Evolutionary conservation across 2,888 invertebrate species (phyloP).

Genomic region (Drosophila eohydei): DNA sequence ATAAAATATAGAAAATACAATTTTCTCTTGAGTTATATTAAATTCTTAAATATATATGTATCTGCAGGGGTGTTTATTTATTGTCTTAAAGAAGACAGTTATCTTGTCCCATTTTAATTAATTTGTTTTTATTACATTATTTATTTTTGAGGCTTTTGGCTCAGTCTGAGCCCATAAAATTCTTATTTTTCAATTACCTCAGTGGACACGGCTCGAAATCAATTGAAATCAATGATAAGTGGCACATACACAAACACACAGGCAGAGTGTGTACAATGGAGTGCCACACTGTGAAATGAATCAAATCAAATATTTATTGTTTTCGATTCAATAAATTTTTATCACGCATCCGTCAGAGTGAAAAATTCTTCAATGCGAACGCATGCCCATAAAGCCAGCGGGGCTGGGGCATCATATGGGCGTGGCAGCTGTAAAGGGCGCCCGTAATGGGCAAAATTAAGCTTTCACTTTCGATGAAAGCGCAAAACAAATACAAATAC

Average conservation of each 20-base stretch:
- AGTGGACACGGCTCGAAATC: conserved; percentile 55
- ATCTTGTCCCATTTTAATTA: conserved; percentile 3
- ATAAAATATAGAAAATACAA: neutral
- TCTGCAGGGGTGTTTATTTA: neutral
- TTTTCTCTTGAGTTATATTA: neutral
- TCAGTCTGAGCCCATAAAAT: conserved; percentile 25
- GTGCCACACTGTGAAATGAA: conserved; percentile 61
- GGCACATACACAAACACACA: conserved; percentile 7
- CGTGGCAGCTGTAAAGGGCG: conserved; percentile 20
- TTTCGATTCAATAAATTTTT: conserved; percentile 80
- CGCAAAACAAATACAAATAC: conserved; percentile 47
- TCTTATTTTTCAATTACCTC: conserved; percentile 68
- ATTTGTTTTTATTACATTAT: conserved; percentile 6
- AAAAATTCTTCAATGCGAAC: conserved; percentile 46
- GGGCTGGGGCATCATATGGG: conserved; percentile 24
- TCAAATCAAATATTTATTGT: conserved; percentile 80
- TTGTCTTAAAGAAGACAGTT: neutral
- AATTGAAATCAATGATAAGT: conserved; percentile 67
- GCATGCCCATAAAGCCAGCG: conserved; percentile 48
- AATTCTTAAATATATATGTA: neutral
- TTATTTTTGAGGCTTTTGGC: neutral
- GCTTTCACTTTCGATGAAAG: conserved; percentile 36
- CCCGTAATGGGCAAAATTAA: conserved; percentile 12
- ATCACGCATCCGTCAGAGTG: conserved; percentile 65
- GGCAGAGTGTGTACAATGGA: conserved; percentile 18